These are phyloP conservation scores for Pyrocoelia pectoralis DNA, from an alignment of 2,888 invertebrate genomes.

Conservation along the genomic window DNA sequence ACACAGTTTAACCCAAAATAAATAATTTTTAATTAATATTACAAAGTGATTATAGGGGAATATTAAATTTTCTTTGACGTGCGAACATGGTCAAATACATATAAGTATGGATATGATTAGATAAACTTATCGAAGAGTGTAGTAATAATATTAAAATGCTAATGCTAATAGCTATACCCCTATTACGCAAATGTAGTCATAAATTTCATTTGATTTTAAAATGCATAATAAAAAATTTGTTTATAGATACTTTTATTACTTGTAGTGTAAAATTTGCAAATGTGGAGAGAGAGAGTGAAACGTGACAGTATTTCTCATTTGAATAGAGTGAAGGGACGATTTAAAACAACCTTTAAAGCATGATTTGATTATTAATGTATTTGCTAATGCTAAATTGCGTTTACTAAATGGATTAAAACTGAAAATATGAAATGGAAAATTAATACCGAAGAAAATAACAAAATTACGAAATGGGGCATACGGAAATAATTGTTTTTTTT, in stretches of 20 bases:
- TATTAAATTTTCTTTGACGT: too few species aligned
- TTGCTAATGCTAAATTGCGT: not conserved
- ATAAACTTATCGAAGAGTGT: not conserved
- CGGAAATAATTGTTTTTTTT: conserved; percentile 20
- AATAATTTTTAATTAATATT: too few species aligned
- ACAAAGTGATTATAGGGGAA: too few species aligned
- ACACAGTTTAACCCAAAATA: too few species aligned
- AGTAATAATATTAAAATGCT: not conserved
- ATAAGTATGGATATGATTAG: too few species aligned
- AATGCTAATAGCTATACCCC: not conserved
- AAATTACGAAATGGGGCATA: too few species aligned
- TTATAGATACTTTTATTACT: not conserved
- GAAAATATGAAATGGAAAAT: conserved; percentile 3
- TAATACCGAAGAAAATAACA: not conserved
- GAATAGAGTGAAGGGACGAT: not conserved
- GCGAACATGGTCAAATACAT: too few species aligned
- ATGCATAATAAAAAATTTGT: not conserved
- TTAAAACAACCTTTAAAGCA: conserved; percentile 5
- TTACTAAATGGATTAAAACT: not conserved
- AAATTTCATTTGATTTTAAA: not conserved
- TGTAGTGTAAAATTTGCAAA: conserved; percentile 3
- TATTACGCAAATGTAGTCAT: not conserved
- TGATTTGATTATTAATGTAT: conserved; percentile 5
- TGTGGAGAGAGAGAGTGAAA: not conserved
- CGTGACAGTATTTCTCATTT: conserved; percentile 3